Base-by-base conservation (phyloP, 2,797 vertebrate genomes). In the Argentina silus region DNA sequence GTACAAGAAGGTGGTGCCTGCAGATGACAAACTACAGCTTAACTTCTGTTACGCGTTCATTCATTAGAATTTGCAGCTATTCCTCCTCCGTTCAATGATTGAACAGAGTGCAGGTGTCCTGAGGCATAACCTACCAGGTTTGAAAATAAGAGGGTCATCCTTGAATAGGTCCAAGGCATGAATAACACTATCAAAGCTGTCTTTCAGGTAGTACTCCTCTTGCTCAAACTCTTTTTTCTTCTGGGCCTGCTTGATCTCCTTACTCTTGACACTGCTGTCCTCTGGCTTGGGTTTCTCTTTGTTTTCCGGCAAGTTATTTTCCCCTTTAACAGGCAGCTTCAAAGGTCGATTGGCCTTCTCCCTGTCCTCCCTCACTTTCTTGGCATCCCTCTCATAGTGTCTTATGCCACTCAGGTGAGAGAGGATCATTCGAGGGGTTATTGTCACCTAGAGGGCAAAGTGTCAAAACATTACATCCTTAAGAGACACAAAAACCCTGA, bases 321-420 rank as follows among this genome's bases (percentile, higher is more conserved):
- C 91, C 42, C 84, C 84, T 66, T 85, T 88, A 19, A 21, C 76
- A 0, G 69, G 80, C 17, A 85, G 84, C 70, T 94, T 96, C 42
- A 93, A 59, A 71, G 90, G 90, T 78, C 89, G 91, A 77, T 95
- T 96, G 0, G 92, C 91, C 84, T 96, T 97, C 70, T 92, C 91
- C 61, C 75, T 93, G 77, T 96, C 93, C 83, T 97, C 95, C 74
- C 92, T 95, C 72, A 98, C 96, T 89, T 98, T 99, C 74, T 94
- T 87, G 69, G 90, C 84, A 71, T 99, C 96, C 85, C 96, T 99
- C 81, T 99, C 98, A 75, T 99, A 99, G 82, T 99, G 98, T 63
- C 98, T 95, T 82, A 99, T 98, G 15, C 98, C 98, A 85, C 98
- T 99, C 81, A 99, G 87, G 75, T 99, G 98, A 50, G 98, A 99